phyloP scores from a whole-genome alignment of 2,888 invertebrate genomes.

The Rhamphomyia laevipes region DNA sequence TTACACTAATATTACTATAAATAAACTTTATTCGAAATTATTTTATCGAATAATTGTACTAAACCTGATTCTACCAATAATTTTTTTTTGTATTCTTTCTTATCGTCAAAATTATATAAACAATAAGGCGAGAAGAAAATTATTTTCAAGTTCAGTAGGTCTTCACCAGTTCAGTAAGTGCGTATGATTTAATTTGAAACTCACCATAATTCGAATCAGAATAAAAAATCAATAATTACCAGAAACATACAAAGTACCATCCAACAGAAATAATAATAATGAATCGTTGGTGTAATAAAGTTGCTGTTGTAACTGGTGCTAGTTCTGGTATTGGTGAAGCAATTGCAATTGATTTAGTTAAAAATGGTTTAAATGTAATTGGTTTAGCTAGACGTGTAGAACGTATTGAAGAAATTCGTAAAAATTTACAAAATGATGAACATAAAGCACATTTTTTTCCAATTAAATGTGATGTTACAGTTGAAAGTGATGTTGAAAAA shows the following conservation, averaged over 20 bases:
- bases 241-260: constrained; percentile 1
- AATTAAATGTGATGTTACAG: constrained; percentile 41
- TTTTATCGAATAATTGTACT: too few relatives aligned
- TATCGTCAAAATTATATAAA: too few relatives aligned
- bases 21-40: too few relatives aligned
- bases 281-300: constrained; percentile 49
- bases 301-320: constrained; percentile 52
- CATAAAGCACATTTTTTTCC: constrained; percentile 28
- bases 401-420: constrained; percentile 30
- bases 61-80: too few relatives aligned
- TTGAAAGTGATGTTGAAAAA: constrained; percentile 41
- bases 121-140: too few relatives aligned
- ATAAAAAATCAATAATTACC: constrained; percentile 11
- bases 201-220: constrained; percentile 12
- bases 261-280: constrained; percentile 24
- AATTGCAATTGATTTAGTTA: constrained; percentile 36
- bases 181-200: too few relatives aligned
- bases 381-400: constrained; percentile 42
- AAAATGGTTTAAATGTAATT: constrained; percentile 43
- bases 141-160: too few relatives aligned
- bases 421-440: constrained; percentile 22
- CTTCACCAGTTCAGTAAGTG: too few relatives aligned
- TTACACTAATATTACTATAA: too few relatives aligned
- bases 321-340: constrained; percentile 49
- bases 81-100: too few relatives aligned